Evolutionary conservation across 1,140 invertebrate genomes (phyloP).

Genomic region (Formica selysi): DNA sequence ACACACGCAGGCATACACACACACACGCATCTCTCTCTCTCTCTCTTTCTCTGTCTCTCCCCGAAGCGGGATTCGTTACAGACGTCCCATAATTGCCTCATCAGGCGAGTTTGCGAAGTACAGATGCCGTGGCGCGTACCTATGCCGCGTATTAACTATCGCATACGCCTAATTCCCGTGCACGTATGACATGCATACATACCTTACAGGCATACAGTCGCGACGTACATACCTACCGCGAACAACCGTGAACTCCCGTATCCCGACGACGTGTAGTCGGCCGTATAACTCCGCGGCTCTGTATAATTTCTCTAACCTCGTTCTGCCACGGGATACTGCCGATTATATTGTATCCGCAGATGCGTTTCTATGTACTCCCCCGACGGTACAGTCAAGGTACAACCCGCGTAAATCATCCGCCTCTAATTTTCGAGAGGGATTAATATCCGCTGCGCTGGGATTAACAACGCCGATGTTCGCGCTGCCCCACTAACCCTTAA

Average conservation of each 20-base stretch:
- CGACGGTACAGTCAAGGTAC: constrained; percentile 20
- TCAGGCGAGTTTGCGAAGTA: constrained; percentile 60
- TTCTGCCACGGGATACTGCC: constrained; percentile 49
- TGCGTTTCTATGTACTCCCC: constrained; percentile 46
- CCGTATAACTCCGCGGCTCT: constrained; percentile 7
- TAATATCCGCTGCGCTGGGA: constrained; percentile 29
- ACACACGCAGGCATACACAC: neutral
- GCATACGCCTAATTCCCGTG: constrained; percentile 45
- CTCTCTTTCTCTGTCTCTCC: neutral
- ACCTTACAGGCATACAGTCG: constrained; percentile 22
- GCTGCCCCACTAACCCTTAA: constrained; percentile 15
- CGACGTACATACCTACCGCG: constrained; percentile 24
- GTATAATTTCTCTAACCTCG: constrained; percentile 57
- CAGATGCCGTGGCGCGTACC: constrained; percentile 31
- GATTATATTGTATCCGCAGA: constrained; percentile 48
- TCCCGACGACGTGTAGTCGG: neutral
- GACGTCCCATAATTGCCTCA: constrained; percentile 56
- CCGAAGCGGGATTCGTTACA: constrained; percentile 39
- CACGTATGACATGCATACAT: constrained; percentile 5
- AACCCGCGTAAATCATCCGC: constrained; percentile 55
- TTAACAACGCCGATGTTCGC: constrained; percentile 32
- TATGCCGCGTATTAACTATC: constrained; percentile 57
- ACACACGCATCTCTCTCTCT: neutral
- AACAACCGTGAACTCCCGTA: constrained; percentile 48
- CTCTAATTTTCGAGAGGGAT: constrained; percentile 57